phyloP scores from a whole-genome alignment of 2,797 vertebrate genomes.

The Falco columbarius region DNA sequence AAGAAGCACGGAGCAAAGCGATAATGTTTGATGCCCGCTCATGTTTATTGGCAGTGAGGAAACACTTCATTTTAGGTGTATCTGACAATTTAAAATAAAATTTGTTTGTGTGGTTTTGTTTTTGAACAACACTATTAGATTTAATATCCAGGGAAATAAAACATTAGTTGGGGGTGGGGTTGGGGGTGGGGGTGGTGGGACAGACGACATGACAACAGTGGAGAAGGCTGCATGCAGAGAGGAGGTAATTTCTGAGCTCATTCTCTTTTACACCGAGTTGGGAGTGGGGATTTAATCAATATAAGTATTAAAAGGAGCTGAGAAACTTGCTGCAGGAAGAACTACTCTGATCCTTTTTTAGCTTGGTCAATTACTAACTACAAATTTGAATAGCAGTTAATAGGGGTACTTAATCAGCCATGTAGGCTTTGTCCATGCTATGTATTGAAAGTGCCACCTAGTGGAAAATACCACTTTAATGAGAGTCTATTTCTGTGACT shows the following conservation, averaged over 20 bases:
- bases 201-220: not conserved
- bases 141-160: not conserved
- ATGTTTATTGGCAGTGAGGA: not conserved
- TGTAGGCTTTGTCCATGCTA: not conserved
- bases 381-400: not conserved
- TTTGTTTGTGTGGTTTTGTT: not conserved
- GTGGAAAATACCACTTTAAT: not conserved
- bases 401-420: not conserved
- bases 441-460: conserved; percentile 68
- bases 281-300: conserved; percentile 31
- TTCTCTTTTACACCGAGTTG: not conserved
- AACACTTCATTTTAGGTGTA: not conserved
- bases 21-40: not conserved
- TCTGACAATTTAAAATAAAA: not conserved
- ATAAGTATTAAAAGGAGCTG: conserved; percentile 9
- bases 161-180: not conserved
- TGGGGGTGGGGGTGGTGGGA: too few relatives aligned
- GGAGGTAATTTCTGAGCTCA: not conserved
- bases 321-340: conserved; percentile 36
- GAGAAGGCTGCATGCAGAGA: not conserved
- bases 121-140: not conserved
- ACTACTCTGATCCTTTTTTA: not conserved
- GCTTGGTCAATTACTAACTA: conserved; percentile 17
- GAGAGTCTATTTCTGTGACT: not conserved
- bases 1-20: not conserved